Conservation (phyloP, 2,888 invertebrate genomes). For the Cataglyphis altisquamis region DNA sequence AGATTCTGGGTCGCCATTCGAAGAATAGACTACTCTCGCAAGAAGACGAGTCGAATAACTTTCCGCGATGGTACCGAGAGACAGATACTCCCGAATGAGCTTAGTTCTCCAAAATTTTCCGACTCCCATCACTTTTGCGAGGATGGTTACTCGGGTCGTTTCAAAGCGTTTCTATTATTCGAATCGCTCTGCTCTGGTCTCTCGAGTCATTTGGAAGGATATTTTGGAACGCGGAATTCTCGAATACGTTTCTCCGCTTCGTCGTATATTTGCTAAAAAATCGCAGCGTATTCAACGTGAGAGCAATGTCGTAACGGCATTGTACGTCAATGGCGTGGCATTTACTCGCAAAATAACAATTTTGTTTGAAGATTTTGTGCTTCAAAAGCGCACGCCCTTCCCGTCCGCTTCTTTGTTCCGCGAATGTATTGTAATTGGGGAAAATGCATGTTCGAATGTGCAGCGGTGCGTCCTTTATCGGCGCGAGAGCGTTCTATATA, state of each 20-base stretch:
- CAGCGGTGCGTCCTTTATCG: conserved; percentile 61
- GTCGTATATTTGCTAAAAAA: neutral
- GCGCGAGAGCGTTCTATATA: conserved; percentile 40
- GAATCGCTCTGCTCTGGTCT: conserved; percentile 34
- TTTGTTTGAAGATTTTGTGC: conserved; percentile 72
- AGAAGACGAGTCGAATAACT: conserved; percentile 23
- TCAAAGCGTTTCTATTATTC: conserved; percentile 44
- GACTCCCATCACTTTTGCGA: conserved; percentile 35
- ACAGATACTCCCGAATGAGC: conserved; percentile 33
- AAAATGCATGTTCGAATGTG: conserved; percentile 65
- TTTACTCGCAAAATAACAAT: conserved; percentile 45
- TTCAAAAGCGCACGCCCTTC: conserved; percentile 66
- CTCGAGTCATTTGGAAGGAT: conserved; percentile 28
- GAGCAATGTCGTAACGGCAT: neutral
- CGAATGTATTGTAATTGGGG: conserved; percentile 63
- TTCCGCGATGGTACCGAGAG: conserved; percentile 31
- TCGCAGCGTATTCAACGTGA: neutral
- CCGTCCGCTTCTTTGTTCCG: conserved; percentile 52
- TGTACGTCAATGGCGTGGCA: conserved; percentile 29
- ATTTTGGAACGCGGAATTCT: conserved; percentile 22
- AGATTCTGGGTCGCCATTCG: conserved; percentile 24
- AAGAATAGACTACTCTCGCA: neutral
- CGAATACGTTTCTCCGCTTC: neutral
- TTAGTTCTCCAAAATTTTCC: conserved; percentile 47
- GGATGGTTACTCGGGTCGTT: conserved; percentile 32